Conservation (phyloP, 64 coral and sea anemone species). For the Stichodactyla mertensii region DNA sequence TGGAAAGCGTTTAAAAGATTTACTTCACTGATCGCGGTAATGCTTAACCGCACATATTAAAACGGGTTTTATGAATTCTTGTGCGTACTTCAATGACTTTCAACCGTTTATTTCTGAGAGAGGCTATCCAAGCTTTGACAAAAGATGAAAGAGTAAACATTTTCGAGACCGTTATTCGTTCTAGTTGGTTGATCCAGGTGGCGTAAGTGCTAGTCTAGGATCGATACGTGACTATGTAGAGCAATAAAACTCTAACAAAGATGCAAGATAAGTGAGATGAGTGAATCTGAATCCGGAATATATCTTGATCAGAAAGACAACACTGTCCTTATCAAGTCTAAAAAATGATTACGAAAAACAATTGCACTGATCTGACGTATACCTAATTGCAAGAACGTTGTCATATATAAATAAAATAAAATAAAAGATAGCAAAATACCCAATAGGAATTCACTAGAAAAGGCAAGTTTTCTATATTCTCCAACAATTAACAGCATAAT, state of each 20-base stretch:
- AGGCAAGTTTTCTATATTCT: no score
- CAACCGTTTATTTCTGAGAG: neutral
- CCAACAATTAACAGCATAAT: no score
- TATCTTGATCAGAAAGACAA: neutral
- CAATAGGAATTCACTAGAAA: no score
- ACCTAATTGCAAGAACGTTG: no score
- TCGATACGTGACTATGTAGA: neutral
- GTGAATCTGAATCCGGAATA: neutral
- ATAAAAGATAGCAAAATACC: no score
- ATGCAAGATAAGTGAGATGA: neutral
- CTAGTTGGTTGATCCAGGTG: neutral
- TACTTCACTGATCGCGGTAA: neutral
- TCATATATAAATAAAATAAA: no score
- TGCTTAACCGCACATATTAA: constrained; percentile 1
- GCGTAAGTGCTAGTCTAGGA: neutral
- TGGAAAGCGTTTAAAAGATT: neutral
- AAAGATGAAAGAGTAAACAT: neutral
- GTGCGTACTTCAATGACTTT: neutral
- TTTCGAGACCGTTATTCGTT: no score
- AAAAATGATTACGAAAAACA: no score
- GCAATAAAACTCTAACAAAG: neutral
- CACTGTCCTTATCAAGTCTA: neutral
- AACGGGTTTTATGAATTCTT: neutral
- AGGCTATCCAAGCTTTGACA: neutral
- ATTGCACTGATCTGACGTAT: no score